phyloP scores from a whole-genome alignment of 53 echinoderm and acorn worm species.

The Echinometra lucunter region DNA sequence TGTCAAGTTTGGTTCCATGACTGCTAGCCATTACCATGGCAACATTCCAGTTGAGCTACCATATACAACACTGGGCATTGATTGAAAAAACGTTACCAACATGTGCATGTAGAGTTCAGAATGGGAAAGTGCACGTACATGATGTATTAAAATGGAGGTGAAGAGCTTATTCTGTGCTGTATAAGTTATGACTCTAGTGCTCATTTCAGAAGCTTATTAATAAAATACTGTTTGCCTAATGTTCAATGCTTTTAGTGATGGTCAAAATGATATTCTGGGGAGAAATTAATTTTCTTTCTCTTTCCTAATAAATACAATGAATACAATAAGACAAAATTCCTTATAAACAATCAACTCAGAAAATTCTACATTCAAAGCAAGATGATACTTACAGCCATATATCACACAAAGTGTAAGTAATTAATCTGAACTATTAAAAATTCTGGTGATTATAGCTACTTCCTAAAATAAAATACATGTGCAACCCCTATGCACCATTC shows the following conservation, averaged over 20 bases:
- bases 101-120: not conserved
- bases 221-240: not conserved
- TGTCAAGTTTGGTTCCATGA: conserved; percentile 14
- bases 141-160: too few species aligned
- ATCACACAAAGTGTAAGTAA: too few species aligned
- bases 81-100: not conserved
- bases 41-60: not conserved
- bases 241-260: not conserved
- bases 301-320: too few species aligned
- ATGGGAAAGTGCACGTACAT: too few species aligned
- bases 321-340: too few species aligned
- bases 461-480: too few species aligned
- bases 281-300: not conserved
- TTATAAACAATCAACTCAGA: too few species aligned
- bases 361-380: too few species aligned
- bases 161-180: not conserved
- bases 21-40: not conserved
- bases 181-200: not conserved
- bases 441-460: too few species aligned
- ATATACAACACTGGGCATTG: not conserved
- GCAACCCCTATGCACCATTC: too few species aligned
- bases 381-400: too few species aligned
- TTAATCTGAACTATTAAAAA: too few species aligned
- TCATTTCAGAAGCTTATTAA: not conserved
- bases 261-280: not conserved